These are phyloP conservation scores for Megaceryle maxima DNA, from an alignment of 2,113 vertebrate genomes.

Conservation along the genomic window DNA sequence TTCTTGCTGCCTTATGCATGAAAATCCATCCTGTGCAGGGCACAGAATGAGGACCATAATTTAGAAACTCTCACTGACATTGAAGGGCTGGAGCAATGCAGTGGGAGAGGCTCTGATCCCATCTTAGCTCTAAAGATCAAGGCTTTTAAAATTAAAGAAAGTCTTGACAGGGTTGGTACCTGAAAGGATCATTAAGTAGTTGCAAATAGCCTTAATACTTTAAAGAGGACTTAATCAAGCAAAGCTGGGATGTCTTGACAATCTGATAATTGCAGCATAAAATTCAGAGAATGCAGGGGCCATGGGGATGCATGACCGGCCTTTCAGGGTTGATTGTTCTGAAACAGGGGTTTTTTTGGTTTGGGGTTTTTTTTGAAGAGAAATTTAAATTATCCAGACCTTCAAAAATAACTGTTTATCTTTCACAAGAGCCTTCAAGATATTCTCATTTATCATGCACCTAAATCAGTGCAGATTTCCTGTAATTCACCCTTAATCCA, in stretches of 20 bases:
- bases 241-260: not conserved
- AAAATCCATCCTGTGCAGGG: too few species aligned
- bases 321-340: not conserved
- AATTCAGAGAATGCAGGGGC: slow-evolving; percentile 42
- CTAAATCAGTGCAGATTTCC: slow-evolving; percentile 36
- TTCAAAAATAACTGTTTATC: slow-evolving; percentile 48
- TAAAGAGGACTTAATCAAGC: slow-evolving; percentile 45
- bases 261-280: slow-evolving; percentile 37
- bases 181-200: slow-evolving; percentile 15
- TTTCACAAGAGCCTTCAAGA: slow-evolving; percentile 22
- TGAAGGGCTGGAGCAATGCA: not conserved
- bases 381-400: slow-evolving; percentile 7
- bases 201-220: slow-evolving; percentile 39
- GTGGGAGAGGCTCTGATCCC: not conserved
- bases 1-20: not conserved
- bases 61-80: not conserved
- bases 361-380: not conserved
- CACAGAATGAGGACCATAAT: fast-evolving
- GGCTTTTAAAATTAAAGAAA: not conserved
- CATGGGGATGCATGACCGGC: not conserved
- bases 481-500: slow-evolving; percentile 15
- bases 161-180: not conserved
- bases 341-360: not conserved
- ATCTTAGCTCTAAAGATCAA: not conserved
- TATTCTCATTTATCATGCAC: not conserved